phyloP scores from a whole-genome alignment of 1,140 invertebrate genomes.

The Maniola jurtina region DNA sequence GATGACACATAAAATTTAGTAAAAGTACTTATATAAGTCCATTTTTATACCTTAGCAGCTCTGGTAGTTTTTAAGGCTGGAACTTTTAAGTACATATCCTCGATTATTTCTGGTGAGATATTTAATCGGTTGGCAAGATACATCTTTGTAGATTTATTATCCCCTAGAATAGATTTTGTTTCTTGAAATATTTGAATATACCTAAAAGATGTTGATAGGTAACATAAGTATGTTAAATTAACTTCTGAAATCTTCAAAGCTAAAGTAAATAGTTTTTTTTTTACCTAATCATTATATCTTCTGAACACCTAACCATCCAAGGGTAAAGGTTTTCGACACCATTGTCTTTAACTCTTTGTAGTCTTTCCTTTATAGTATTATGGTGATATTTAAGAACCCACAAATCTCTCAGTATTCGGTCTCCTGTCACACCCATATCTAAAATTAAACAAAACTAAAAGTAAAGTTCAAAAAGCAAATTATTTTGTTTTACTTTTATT shows the following conservation, averaged over 20 bases:
- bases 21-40: background rate
- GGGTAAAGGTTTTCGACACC: constrained; percentile 62
- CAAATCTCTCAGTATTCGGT: constrained; percentile 70
- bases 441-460: constrained; percentile 31
- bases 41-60: constrained; percentile 59
- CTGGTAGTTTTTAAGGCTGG: constrained; percentile 61
- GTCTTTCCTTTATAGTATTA: constrained; percentile 56
- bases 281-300: constrained; percentile 67
- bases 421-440: constrained; percentile 66
- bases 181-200: constrained; percentile 60
- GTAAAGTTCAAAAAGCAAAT: background rate
- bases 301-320: constrained; percentile 75
- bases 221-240: background rate
- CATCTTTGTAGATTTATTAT: constrained; percentile 56
- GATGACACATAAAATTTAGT: too few relatives aligned
- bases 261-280: background rate
- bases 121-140: constrained; percentile 69
- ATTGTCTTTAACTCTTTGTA: constrained; percentile 53
- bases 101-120: constrained; percentile 53
- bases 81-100: constrained; percentile 63
- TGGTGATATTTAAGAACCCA: constrained; percentile 75
- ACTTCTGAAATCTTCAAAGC: background rate
- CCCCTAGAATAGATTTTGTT: constrained; percentile 64
- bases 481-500: background rate
- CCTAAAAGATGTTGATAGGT: constrained; percentile 39